A percentile compares a stretch with the other conserved stretches of the same genome.
Evolutionary conservation across 2,888 invertebrate genomes (phyloP).

Genomic region (Eupithecia insigniata): DNA sequence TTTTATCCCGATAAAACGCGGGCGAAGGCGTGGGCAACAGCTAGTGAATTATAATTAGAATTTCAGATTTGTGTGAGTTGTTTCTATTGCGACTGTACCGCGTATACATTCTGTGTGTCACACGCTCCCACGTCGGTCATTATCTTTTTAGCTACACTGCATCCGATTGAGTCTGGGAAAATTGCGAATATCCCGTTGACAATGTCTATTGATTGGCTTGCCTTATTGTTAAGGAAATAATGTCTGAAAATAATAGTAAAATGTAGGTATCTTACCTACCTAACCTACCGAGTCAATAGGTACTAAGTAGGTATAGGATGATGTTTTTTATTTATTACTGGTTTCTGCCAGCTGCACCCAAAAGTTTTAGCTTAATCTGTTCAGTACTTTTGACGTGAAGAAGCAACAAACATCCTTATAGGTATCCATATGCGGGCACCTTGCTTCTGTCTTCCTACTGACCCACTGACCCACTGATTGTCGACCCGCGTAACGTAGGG

Average conservation of each 20-base stretch:
- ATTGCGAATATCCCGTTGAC: not conserved
- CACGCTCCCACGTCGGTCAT: not conserved
- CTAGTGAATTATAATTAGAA: not conserved
- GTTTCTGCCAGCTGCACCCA: too few relatives aligned
- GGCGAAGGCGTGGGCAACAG: too few relatives aligned
- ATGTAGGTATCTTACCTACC: not conserved
- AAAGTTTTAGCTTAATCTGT: too few relatives aligned
- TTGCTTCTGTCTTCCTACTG: not conserved
- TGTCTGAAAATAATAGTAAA: not conserved
- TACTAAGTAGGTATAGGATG: not conserved
- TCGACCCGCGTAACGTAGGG: too few relatives aligned
- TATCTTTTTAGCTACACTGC: not conserved
- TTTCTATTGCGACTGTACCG: not conserved
- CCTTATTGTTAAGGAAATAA: not conserved
- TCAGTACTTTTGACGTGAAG: too few relatives aligned
- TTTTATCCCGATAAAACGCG: too few relatives aligned
- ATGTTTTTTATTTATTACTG: too few relatives aligned
- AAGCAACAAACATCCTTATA: too few relatives aligned
- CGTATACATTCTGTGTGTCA: not conserved
- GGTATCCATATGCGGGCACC: too few relatives aligned
- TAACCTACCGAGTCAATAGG: not conserved
- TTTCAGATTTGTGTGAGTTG: not conserved
- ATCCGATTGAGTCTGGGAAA: constrained; percentile 1
- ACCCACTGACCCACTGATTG: not conserved
- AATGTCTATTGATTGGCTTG: not conserved